Evolutionary conservation across 1,140 invertebrate species (phyloP).

Genomic region (Achatina immaculata): DNA sequence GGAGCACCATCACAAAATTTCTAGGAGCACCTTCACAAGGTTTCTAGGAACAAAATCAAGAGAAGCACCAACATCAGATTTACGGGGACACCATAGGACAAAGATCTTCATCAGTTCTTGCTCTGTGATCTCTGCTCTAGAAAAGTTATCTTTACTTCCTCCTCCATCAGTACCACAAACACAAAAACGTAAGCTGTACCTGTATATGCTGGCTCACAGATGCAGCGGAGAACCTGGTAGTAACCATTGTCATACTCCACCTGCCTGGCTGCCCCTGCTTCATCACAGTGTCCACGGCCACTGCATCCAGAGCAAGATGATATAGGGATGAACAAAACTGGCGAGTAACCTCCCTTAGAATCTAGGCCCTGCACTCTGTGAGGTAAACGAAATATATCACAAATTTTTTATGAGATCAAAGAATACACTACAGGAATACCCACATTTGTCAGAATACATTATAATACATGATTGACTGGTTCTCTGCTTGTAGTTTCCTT

Average conservation of each 20-base stretch:
- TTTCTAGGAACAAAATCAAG: no score
- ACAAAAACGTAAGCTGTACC: no score
- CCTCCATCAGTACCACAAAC: no score
- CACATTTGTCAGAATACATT: no score
- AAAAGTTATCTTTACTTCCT: no score
- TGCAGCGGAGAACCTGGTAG: constrained; percentile 29
- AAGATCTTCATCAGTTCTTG: no score
- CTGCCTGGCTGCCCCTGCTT: neutral
- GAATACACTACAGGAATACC: no score
- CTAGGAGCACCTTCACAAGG: no score
- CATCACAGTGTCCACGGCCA: constrained; percentile 39
- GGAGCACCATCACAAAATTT: no score
- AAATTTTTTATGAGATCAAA: neutral
- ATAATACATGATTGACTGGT: neutral
- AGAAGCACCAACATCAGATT: no score
- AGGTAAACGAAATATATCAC: neutral
- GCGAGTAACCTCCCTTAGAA: constrained; percentile 19
- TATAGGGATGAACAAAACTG: constrained; percentile 22
- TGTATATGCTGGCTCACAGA: constrained; percentile 35
- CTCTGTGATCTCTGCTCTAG: no score
- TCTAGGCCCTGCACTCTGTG: constrained; percentile 39
- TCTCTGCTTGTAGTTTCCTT: neutral
- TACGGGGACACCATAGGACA: no score
- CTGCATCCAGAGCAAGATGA: constrained; percentile 40
- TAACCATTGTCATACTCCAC: neutral